phyloP scores from a whole-genome alignment of 2,113 vertebrate genomes.

The Apistogramma diplotaenia region DNA sequence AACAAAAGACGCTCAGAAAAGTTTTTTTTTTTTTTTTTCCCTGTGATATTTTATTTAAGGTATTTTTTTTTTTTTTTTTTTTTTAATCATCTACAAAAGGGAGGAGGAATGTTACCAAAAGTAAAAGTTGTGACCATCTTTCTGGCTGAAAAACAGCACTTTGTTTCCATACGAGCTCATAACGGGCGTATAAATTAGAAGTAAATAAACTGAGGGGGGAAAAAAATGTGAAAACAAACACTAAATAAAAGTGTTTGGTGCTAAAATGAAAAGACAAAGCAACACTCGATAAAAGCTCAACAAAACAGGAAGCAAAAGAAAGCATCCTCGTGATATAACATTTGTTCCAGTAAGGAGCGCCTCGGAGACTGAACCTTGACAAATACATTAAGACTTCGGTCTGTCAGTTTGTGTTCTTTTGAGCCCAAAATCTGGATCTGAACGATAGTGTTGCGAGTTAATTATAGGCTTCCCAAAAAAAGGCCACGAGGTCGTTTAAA shows the following conservation, averaged over 20 bases:
- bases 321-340: background rate
- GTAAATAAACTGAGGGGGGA: background rate
- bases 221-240: background rate
- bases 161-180: background rate
- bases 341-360: conserved; percentile 36
- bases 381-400: conserved; percentile 50
- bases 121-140: conserved; percentile 27
- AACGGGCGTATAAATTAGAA: background rate
- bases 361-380: conserved; percentile 6
- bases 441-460: conserved; percentile 59
- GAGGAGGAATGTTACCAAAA: conserved; percentile 54
- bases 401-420: conserved; percentile 32
- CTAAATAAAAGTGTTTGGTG: conserved; percentile 21
- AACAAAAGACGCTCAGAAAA: too few relatives aligned
- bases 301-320: conserved; percentile 7
- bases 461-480: conserved; percentile 62
- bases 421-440: conserved; percentile 32
- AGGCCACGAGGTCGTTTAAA: conserved; percentile 69
- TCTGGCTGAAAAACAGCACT: conserved; percentile 28
- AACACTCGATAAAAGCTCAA: conserved; percentile 11
- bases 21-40: background rate
- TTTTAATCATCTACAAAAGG: background rate
- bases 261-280: background rate
- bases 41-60: conserved; percentile 11
- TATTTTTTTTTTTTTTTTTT: too few relatives aligned